These are phyloP conservation scores for Leptodactylus fallax DNA, from an alignment of 2,797 vertebrate species.

Conservation along the genomic window DNA sequence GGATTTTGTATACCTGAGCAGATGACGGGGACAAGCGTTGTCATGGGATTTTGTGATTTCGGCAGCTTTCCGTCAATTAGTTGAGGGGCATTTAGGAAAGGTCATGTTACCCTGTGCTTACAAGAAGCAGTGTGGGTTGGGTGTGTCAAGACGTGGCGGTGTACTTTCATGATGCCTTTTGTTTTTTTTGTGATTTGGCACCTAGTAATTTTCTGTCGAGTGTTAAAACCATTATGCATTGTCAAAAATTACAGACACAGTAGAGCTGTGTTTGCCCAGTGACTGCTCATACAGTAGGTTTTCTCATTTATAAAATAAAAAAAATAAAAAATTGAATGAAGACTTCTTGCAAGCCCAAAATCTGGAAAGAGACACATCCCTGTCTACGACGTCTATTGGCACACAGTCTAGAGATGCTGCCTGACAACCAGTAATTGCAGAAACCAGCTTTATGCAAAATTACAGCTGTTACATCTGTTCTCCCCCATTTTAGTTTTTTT, in stretches of 20 bases:
- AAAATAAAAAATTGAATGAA: too few species aligned
- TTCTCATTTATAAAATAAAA: too few species aligned
- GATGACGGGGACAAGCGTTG: neutral
- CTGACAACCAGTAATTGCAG: neutral
- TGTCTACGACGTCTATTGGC: neutral
- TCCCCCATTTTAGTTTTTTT: neutral
- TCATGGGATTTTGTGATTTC: neutral
- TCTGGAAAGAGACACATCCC: neutral
- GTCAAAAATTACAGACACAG: neutral
- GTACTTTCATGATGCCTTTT: neutral
- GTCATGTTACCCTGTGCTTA: slow-evolving; percentile 22
- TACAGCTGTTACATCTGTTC: neutral
- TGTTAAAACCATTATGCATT: neutral
- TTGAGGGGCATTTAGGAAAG: neutral
- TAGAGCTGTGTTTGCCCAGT: neutral
- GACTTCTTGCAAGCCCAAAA: too few species aligned
- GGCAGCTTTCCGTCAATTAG: neutral
- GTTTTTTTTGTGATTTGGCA: neutral
- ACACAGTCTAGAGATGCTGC: neutral
- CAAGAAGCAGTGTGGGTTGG: neutral
- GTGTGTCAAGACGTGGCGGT: neutral
- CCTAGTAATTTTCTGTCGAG: neutral
- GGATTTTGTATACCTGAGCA: neutral
- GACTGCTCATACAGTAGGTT: too few species aligned
- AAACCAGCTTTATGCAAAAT: neutral